These are phyloP conservation scores for Idaea aversata DNA, from an alignment of 2,888 invertebrate genomes.

Conservation along the genomic window DNA sequence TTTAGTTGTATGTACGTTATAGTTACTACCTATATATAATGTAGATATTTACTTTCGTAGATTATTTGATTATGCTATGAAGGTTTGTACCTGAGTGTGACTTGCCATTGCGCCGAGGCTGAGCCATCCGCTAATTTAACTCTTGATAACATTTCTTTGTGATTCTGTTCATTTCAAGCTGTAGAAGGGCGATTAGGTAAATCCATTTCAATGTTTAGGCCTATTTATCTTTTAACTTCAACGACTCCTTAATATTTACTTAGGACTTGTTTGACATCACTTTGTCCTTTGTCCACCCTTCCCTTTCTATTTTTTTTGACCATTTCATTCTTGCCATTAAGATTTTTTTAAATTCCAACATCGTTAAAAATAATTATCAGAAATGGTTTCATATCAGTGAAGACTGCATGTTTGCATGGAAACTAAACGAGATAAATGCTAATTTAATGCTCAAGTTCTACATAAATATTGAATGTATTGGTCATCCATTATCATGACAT, in stretches of 20 bases:
- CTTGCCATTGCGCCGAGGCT: conserved; percentile 27
- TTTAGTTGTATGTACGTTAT: conserved; percentile 64
- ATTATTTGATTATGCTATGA: conserved; percentile 42
- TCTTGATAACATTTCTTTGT: neutral
- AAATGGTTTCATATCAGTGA: neutral
- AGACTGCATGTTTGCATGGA: neutral
- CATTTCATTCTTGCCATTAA: neutral
- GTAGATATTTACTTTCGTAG: conserved; percentile 57
- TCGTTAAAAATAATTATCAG: too few relatives aligned
- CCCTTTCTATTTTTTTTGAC: neutral
- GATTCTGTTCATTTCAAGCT: neutral
- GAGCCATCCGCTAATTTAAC: conserved; percentile 9
- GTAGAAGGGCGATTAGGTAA: neutral
- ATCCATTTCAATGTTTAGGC: neutral
- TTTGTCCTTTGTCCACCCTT: neutral
- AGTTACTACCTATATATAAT: conserved; percentile 42
- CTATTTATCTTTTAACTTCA: conserved; percentile 1
- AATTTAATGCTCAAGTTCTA: neutral
- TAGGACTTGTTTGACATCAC: neutral
- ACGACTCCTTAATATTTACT: neutral
- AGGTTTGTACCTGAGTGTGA: conserved; percentile 57
- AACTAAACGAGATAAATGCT: neutral
- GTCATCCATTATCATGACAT: neutral
- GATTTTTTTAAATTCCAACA: neutral
- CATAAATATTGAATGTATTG: neutral